Evolutionary conservation across 2,113 vertebrate genomes (phyloP).

Genomic region (Dasyurus viverrinus): DNA sequence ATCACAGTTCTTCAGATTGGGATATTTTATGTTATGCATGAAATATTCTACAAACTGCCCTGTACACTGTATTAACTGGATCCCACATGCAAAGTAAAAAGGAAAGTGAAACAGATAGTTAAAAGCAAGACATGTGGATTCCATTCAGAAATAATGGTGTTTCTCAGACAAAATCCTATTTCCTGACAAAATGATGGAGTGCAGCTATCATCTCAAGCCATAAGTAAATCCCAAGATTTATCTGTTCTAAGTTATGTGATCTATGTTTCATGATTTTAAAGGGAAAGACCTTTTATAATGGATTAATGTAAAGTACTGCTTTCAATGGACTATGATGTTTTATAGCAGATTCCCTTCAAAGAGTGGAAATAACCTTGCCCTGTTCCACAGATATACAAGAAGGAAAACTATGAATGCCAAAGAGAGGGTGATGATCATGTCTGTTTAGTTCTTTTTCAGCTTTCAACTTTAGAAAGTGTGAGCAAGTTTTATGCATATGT

Average conservation of each 20-base stretch:
- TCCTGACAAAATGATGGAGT: constrained; percentile 10
- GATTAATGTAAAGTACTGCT: constrained; percentile 7
- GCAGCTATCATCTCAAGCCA: neutral
- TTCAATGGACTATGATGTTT: neutral
- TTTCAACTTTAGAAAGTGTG: constrained; percentile 38
- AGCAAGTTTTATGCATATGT: neutral
- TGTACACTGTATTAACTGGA: neutral
- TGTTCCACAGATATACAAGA: constrained; percentile 19
- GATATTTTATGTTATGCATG: neutral
- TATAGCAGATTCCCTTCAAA: constrained; percentile 41
- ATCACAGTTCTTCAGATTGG: neutral
- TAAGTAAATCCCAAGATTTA: neutral
- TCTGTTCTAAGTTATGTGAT: neutral
- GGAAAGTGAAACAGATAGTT: constrained; percentile 39
- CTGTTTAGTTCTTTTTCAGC: constrained; percentile 33
- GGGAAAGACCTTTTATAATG: neutral
- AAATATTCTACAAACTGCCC: neutral
- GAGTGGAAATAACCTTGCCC: constrained; percentile 7
- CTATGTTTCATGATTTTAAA: constrained; percentile 27
- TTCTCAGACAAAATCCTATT: neutral
- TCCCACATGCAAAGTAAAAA: neutral
- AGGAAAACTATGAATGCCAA: constrained; percentile 23
- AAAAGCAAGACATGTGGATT: constrained; percentile 21
- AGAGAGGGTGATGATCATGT: constrained; percentile 12
- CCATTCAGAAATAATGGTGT: constrained; percentile 28